Conservation (phyloP, 2,113 vertebrate species). For the Abramis brama region DNA sequence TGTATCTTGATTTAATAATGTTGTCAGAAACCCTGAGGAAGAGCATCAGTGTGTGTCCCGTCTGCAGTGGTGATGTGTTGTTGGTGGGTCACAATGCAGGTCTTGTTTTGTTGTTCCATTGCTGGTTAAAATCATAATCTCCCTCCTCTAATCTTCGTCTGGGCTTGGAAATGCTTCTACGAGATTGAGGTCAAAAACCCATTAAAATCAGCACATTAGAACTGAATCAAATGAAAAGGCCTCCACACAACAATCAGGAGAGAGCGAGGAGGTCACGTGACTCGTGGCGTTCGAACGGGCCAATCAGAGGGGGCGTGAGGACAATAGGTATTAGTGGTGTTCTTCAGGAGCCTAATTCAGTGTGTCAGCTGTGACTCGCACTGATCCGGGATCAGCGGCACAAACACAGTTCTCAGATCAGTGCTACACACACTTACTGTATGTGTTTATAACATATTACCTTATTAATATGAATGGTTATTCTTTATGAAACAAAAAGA, state of each 20-base stretch:
- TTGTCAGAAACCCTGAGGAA: too few relatives aligned
- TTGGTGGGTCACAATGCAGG: neutral
- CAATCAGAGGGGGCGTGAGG: constrained; percentile 52
- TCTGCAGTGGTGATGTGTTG: too few relatives aligned
- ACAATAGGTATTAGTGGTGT: constrained; percentile 57
- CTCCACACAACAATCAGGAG: constrained; percentile 58
- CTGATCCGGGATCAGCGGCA: constrained; percentile 16
- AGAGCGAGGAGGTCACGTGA: constrained; percentile 56
- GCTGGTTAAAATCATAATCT: constrained; percentile 73
- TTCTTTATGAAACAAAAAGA: too few relatives aligned
- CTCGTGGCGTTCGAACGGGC: constrained; percentile 50
- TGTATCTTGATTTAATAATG: too few relatives aligned
- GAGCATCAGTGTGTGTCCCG: too few relatives aligned
- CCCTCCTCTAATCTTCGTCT: constrained; percentile 70
- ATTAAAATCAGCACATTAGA: constrained; percentile 72
- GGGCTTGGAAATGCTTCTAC: constrained; percentile 71
- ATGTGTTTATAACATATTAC: too few relatives aligned
- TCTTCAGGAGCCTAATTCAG: constrained; percentile 58
- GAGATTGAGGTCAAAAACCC: constrained; percentile 80
- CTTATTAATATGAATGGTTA: too few relatives aligned
- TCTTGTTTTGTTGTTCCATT: constrained; percentile 44
- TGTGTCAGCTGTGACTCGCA: constrained; percentile 56
- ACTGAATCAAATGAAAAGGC: constrained; percentile 40
- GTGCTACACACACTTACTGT: neutral
- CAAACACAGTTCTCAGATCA: neutral